Evolutionary conservation across 92 coral and sea anemone genomes (phyloP).

Genomic region (Phenganax subtilis): DNA sequence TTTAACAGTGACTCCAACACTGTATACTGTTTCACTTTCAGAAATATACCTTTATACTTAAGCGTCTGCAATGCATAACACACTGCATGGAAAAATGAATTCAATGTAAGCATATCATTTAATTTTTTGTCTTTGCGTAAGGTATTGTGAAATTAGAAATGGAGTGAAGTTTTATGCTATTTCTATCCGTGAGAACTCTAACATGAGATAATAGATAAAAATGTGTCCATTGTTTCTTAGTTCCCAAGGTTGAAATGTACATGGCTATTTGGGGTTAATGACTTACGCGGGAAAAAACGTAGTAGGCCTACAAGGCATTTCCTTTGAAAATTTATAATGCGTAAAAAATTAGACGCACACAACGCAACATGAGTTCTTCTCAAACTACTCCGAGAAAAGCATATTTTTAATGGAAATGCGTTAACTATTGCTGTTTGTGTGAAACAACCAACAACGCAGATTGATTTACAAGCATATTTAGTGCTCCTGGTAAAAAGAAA

Average conservation of each 20-base stretch:
- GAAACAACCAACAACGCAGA: background rate
- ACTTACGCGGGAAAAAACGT: too few relatives aligned
- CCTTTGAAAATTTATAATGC: background rate
- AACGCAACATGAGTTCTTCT: too few relatives aligned
- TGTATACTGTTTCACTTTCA: conserved; percentile 45
- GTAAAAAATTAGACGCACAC: too few relatives aligned
- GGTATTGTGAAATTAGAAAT: background rate
- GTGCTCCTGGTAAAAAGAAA: background rate
- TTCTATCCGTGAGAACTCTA: background rate
- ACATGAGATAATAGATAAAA: too few relatives aligned
- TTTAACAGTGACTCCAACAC: conserved; percentile 37
- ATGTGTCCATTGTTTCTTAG: too few relatives aligned
- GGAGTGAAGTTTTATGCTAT: too few relatives aligned
- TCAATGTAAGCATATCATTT: background rate
- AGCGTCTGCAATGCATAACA: conserved; percentile 8
- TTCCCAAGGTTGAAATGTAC: too few relatives aligned
- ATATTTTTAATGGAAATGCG: background rate
- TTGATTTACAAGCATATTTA: background rate
- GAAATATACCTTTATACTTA: conserved; percentile 30
- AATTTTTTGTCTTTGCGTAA: background rate
- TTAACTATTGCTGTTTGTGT: background rate
- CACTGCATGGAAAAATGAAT: conserved; percentile 8
- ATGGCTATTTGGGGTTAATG: too few relatives aligned
- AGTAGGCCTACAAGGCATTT: too few relatives aligned
- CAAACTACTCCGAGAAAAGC: too few relatives aligned